phyloP scores from a whole-genome alignment of 2,888 invertebrate genomes.

The Spatulosminthurus flaviceps region DNA sequence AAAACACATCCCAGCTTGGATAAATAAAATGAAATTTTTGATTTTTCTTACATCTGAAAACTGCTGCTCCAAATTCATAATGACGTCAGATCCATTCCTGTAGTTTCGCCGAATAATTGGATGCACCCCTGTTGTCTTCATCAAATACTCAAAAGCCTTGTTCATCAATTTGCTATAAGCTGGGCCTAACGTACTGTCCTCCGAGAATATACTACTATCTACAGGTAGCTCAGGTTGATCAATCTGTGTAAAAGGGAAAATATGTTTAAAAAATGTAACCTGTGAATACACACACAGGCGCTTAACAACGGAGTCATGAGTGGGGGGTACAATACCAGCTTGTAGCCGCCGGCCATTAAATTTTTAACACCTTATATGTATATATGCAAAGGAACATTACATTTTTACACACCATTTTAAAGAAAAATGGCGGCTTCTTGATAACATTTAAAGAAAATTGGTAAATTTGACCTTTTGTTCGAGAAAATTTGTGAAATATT shows the following conservation, averaged over 20 bases:
- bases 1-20: background rate
- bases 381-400: too few species aligned
- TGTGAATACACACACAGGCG: too few species aligned
- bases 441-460: too few species aligned
- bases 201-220: constrained; percentile 46
- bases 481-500: too few species aligned
- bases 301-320: too few species aligned
- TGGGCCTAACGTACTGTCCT: constrained; percentile 41
- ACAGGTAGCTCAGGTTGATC: constrained; percentile 61
- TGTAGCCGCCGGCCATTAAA: too few species aligned
- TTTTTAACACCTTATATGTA: too few species aligned
- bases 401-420: too few species aligned
- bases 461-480: too few species aligned
- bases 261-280: background rate
- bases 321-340: too few species aligned
- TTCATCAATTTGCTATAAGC: constrained; percentile 55
- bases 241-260: constrained; percentile 48
- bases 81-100: constrained; percentile 31
- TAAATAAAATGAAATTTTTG: background rate
- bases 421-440: too few species aligned
- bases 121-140: background rate
- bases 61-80: constrained; percentile 55
- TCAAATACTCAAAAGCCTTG: constrained; percentile 44
- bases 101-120: background rate
- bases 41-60: constrained; percentile 56